Evolutionary conservation across 2,888 invertebrate species (phyloP), one percentile per base, ranked within the genome.

Genomic region (Aplocera efformata): DNA sequence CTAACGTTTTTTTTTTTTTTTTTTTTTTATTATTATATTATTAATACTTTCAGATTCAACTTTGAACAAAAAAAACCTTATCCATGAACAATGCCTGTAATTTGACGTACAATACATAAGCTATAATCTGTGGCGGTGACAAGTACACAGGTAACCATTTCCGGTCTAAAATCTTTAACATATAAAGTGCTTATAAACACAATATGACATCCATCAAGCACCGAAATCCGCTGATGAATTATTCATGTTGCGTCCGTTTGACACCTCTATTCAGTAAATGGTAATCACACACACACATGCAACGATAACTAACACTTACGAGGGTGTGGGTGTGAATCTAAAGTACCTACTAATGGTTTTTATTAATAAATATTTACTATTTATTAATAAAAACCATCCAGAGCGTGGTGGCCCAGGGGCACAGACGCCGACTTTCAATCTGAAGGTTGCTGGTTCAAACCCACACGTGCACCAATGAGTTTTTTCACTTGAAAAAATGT

Each of bases 221-320:
- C 72, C 72, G 49, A 75, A 75, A 70, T 64, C 58, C 50, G 48
- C 48, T 49, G 59, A 17, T 72, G 59, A 71, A 64, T 67, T 56
- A 79, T 79, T 74, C 78, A 63, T 39, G 10, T 26, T 45, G 27
- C 62, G 59, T 63, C 48, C 63, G 52, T 55, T 55, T 65, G 61
- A 74, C 77, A 72, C 73, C 64, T 63, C 66, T 76, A 80, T 80
- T 80, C 74, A 79, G 60, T 72, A 75, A 74, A 81, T 79, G 79
- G 67, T 76, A 82, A 80, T 79, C 38, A 17, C 60, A 59, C 67
- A 45, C 70, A 68, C 63, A 67, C 63, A 58, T 23, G 37, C n/a
- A 47, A 13, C 41, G 27, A n/a, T 41, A 32, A 38, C 24, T 41
- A 26, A 24, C 42, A 40, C 38, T 8, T 6, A 39, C 11, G 22